A percentile compares a stretch with the other conserved stretches of the same genome.
Evolutionary conservation across 2,113 vertebrate species (phyloP).

Genomic region (Chaetops frenatus): DNA sequence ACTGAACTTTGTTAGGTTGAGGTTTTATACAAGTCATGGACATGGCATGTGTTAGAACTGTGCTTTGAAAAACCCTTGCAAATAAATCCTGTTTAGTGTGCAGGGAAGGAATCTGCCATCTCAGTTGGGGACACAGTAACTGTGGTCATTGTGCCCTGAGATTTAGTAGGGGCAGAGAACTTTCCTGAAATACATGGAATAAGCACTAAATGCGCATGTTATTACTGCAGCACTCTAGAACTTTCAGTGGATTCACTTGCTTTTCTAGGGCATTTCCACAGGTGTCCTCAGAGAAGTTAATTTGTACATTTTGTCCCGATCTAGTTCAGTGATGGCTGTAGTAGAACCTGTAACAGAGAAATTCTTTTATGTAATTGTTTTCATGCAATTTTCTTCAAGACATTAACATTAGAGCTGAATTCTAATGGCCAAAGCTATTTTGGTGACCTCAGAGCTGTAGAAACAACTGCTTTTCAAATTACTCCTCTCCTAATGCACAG

Average conservation of each 20-base stretch:
- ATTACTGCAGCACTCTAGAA: neutral
- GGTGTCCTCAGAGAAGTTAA: neutral
- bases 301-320: constrained; percentile 3
- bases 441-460: neutral
- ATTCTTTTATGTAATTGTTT: neutral
- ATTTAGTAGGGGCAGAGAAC: neutral
- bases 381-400: neutral
- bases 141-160: neutral
- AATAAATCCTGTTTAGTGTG: neutral
- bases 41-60: neutral
- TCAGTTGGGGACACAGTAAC: neutral
- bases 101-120: neutral
- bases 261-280: constrained; percentile 10
- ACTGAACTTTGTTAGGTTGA: neutral
- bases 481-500: neutral
- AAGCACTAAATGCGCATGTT: neutral
- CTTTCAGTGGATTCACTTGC: neutral
- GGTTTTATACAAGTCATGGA: neutral
- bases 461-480: constrained; percentile 10
- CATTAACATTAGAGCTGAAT: neutral
- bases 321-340: neutral
- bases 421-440: constrained; percentile 1
- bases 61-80: neutral
- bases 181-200: neutral
- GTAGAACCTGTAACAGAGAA: neutral